These are phyloP conservation scores for Bombus pyrosoma DNA, from an alignment of 1,140 invertebrate genomes.

Conservation along the genomic window DNA sequence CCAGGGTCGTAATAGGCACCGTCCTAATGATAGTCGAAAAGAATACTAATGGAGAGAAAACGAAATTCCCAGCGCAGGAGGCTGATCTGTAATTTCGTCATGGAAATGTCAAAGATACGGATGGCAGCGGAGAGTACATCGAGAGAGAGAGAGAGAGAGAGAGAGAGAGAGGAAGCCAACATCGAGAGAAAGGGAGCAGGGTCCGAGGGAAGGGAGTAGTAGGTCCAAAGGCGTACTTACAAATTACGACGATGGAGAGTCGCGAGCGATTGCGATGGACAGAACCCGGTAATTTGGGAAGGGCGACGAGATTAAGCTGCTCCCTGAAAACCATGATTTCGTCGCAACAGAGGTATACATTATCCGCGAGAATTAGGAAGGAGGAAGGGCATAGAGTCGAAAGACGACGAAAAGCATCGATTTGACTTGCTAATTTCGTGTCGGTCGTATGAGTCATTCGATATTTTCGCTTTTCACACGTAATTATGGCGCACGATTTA, in stretches of 20 bases:
- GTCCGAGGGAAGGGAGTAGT: background rate
- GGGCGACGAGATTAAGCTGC: constrained; percentile 75
- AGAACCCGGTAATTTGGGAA: constrained; percentile 74
- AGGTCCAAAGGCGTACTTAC: constrained; percentile 61
- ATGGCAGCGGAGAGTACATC: background rate
- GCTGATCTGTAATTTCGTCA: constrained; percentile 59
- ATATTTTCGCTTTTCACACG: constrained; percentile 19
- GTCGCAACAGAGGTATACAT: constrained; percentile 59
- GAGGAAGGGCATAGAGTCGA: background rate
- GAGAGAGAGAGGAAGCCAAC: no score
- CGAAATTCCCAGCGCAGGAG: constrained; percentile 36
- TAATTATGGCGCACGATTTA: constrained; percentile 26
- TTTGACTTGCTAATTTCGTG: constrained; percentile 69
- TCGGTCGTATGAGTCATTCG: constrained; percentile 19
- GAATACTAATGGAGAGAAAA: constrained; percentile 62
- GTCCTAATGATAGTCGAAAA: constrained; percentile 63
- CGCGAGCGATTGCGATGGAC: constrained; percentile 54
- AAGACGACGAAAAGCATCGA: constrained; percentile 42
- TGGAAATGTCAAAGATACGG: constrained; percentile 52
- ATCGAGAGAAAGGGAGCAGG: background rate
- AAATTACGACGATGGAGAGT: constrained; percentile 75
- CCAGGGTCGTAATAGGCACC: constrained; percentile 28
- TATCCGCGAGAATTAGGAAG: constrained; percentile 63
- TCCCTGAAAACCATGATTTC: constrained; percentile 75
- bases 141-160: no score